These are phyloP conservation scores for Sebastes kiyomatsui DNA, from an alignment of 2,797 vertebrate genomes.

Conservation along the genomic window DNA sequence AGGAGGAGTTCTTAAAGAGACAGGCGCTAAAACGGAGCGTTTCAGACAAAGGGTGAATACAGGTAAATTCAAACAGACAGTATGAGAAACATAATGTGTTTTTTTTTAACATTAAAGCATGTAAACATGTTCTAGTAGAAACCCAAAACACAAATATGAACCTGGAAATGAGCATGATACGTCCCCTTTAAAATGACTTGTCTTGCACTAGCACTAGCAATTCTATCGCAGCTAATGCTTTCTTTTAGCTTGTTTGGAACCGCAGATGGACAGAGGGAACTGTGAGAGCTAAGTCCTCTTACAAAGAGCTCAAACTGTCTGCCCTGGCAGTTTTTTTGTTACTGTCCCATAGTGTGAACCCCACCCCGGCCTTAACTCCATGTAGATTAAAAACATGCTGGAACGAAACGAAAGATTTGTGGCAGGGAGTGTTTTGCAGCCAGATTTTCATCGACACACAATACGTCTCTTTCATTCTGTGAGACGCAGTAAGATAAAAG, in stretches of 20 bases:
- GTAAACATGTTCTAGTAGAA: too few species aligned
- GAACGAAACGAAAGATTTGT: slow-evolving; percentile 49
- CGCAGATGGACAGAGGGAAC: slow-evolving; percentile 2
- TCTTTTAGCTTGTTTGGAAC: slow-evolving; percentile 21
- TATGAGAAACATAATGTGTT: too few species aligned
- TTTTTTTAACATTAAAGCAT: too few species aligned
- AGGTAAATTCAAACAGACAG: too few species aligned
- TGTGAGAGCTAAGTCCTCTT: not conserved
- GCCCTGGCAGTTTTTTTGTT: slow-evolving; percentile 12
- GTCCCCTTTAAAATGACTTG: not conserved
- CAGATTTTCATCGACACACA: slow-evolving; percentile 40
- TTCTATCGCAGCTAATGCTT: slow-evolving; percentile 7
- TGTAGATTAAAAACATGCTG: slow-evolving; percentile 61
- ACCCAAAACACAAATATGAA: too few species aligned
- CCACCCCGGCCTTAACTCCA: slow-evolving; percentile 40
- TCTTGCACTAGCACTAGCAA: slow-evolving; percentile 28
- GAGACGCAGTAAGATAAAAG: slow-evolving; percentile 24
- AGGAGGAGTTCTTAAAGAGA: not conserved
- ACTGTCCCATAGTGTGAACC: slow-evolving; percentile 45
- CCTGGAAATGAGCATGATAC: too few species aligned
- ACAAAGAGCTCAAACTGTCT: slow-evolving; percentile 14
- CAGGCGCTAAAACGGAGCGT: not conserved
- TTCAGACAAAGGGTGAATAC: too few species aligned
- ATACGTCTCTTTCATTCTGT: slow-evolving; percentile 49
- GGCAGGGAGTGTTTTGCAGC: slow-evolving; percentile 60